phyloP scores from a whole-genome alignment of 2,113 vertebrate species.

The Atherinomorus stipes region DNA sequence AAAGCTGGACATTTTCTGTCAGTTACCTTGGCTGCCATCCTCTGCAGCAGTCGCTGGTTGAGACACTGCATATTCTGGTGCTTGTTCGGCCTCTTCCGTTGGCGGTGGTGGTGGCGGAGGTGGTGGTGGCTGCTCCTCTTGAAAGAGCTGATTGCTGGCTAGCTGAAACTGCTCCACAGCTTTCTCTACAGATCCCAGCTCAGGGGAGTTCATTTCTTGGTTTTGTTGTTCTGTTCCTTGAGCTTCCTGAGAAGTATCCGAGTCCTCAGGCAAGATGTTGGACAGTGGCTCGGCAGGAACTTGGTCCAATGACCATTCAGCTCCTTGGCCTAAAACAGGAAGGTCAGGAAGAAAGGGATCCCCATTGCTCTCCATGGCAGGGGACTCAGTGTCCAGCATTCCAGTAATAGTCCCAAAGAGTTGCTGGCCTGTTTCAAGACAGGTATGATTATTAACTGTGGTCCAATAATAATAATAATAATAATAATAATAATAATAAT shows the following conservation, averaged over 20 bases:
- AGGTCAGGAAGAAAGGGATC: conserved; percentile 70
- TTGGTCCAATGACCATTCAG: conserved; percentile 72
- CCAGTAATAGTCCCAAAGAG: conserved; percentile 67
- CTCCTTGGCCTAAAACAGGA: conserved; percentile 63
- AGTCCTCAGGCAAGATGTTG: conserved; percentile 60
- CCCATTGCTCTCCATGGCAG: conserved; percentile 75
- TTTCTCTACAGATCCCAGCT: conserved; percentile 68
- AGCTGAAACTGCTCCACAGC: conserved; percentile 74
- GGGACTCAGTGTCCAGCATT: conserved; percentile 80
- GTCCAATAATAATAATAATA: not conserved
- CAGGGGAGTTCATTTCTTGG: conserved; percentile 34
- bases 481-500: not conserved
- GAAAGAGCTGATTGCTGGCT: conserved; percentile 60
- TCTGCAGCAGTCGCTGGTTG: conserved; percentile 23
- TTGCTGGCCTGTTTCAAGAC: conserved; percentile 51
- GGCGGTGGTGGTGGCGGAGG: conserved; percentile 37
- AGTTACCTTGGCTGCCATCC: conserved; percentile 54
- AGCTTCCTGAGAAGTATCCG: conserved; percentile 47
- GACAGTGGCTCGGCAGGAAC: conserved; percentile 60
- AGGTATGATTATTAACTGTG: not conserved
- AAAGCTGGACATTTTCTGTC: not conserved
- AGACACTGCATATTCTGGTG: conserved; percentile 14
- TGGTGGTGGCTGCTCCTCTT: conserved; percentile 51
- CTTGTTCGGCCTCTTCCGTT: conserved; percentile 43
- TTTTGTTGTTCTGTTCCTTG: conserved; percentile 21